Evolutionary conservation across 1,140 invertebrate genomes (phyloP), one percentile per base, ranked within the genome.

Genomic region (Drosophila mayri): DNA sequence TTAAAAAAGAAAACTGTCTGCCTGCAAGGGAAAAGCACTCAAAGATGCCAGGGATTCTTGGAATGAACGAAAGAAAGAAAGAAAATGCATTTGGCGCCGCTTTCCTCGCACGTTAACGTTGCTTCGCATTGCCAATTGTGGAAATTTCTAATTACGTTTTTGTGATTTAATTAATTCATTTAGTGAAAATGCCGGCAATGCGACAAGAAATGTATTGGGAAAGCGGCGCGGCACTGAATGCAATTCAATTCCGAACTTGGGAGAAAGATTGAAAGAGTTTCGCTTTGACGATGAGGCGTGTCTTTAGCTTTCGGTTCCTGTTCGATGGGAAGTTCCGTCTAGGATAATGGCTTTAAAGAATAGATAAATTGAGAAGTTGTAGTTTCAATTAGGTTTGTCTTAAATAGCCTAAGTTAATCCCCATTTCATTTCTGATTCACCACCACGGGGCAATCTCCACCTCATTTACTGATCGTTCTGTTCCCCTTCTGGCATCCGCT

Each of bases 121-220:
- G 78, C 75, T 75, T 72, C 50, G 50, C 37, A 35, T 35, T 44
- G 71, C 79, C 82, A 86, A 87, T 82, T 79, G 83, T 49, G 79
- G 82, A 49, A 81, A 86, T 86, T 87, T 86, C 82, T 86, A 87
- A 86, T 86, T 86, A 87, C 79, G 62, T 82, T 87, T 79, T 85
- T 87, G 76, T 87, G 84, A 87, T 87, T 87, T 88, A 87, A 87
- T 87, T 90, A 87, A 87, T 88, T 88, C 80, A 87, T 87, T 87
- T 84, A 76, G 84, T 90, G 84, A 87, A 87, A 87, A 87, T 87
- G 80, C 49, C 58, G 64, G 62, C 72, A 87, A 86, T 86, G 82
- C 67, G 57, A 76, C 76, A 76, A 61, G 57, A 65, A 66, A 74
- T 73, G 71, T 52, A 71, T 72, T 59, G 66, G 66, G 68, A 72